Percentiles rank a stretch among this genome's conserved stretches.
These are phyloP conservation scores for Drosophila nikananu DNA, from an alignment of 1,140 invertebrate genomes.

Conservation along the genomic window DNA sequence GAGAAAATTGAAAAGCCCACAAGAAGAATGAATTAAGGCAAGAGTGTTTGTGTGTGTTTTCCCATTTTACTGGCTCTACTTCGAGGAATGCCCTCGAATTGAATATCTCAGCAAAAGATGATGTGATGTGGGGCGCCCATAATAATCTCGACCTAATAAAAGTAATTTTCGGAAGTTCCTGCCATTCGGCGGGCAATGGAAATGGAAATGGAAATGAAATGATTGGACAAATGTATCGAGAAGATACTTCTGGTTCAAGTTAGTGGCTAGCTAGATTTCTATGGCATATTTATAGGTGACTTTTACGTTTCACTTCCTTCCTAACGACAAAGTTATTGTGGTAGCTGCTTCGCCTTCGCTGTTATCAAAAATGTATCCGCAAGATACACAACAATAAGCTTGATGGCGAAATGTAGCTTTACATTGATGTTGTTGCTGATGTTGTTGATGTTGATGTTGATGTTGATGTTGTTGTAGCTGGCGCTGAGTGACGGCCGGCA, in stretches of 20 bases:
- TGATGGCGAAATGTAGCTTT: conserved; percentile 65
- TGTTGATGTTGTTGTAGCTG: conserved; percentile 49
- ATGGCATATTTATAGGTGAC: conserved; percentile 64
- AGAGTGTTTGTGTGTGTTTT: conserved; percentile 18
- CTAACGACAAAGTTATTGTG: conserved; percentile 79
- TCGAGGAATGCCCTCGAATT: conserved; percentile 35
- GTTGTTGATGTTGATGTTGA: conserved; percentile 9
- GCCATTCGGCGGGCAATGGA: background rate
- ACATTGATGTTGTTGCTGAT: conserved; percentile 51
- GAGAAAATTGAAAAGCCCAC: conserved; percentile 29
- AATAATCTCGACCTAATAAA: conserved; percentile 46
- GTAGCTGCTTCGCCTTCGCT: background rate
- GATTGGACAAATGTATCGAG: conserved; percentile 37
- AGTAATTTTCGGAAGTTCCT: conserved; percentile 44
- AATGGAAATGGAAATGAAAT: conserved; percentile 17
- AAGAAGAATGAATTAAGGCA: conserved; percentile 29
- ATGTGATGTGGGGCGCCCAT: conserved; percentile 13
- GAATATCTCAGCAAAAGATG: conserved; percentile 26
- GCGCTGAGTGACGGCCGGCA: conserved; percentile 81
- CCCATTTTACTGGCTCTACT: background rate
- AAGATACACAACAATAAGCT: conserved; percentile 77
- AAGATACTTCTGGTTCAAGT: conserved; percentile 14
- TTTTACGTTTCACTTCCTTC: conserved; percentile 61
- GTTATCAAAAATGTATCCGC: conserved; percentile 80
- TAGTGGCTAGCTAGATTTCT: conserved; percentile 40